Evolutionary conservation across 2,888 invertebrate species (phyloP).

Genomic region (Eupithecia insigniata): DNA sequence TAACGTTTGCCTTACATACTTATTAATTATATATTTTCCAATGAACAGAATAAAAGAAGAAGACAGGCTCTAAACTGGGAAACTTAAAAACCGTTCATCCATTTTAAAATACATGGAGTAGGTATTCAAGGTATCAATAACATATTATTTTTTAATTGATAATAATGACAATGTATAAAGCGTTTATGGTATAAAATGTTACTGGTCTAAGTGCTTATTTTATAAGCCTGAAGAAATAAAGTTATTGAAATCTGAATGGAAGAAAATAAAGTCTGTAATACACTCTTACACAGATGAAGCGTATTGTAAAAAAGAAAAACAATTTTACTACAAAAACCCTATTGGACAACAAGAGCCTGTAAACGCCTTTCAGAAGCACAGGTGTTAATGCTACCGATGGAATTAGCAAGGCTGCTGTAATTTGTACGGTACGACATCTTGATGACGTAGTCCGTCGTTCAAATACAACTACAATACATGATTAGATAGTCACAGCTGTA

Average conservation of each 20-base stretch:
- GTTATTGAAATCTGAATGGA: too few relatives aligned
- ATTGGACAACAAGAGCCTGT: constrained; percentile 5
- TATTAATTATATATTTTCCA: not conserved
- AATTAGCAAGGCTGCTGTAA: constrained; percentile 61
- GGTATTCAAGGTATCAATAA: too few relatives aligned
- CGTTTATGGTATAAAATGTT: too few relatives aligned
- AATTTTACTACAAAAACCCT: not conserved
- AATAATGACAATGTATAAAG: too few relatives aligned
- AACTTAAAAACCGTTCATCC: not conserved
- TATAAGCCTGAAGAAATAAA: too few relatives aligned
- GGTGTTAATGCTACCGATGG: constrained; percentile 52
- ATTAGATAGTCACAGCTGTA: not conserved
- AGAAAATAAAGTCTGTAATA: not conserved
- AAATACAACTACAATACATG: constrained; percentile 15
- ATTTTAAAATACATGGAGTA: not conserved
- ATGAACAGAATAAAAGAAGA: not conserved
- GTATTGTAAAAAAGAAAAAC: not conserved
- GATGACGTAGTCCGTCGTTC: constrained; percentile 28
- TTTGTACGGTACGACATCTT: constrained; percentile 21
- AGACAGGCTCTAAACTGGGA: not conserved
- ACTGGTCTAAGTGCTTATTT: too few relatives aligned
- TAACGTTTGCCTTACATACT: not conserved
- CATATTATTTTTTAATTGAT: too few relatives aligned
- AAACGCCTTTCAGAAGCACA: constrained; percentile 16
- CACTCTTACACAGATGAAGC: not conserved